Evolutionary conservation across 1,140 invertebrate species (phyloP).

Genomic region (Theocolax elegans): DNA sequence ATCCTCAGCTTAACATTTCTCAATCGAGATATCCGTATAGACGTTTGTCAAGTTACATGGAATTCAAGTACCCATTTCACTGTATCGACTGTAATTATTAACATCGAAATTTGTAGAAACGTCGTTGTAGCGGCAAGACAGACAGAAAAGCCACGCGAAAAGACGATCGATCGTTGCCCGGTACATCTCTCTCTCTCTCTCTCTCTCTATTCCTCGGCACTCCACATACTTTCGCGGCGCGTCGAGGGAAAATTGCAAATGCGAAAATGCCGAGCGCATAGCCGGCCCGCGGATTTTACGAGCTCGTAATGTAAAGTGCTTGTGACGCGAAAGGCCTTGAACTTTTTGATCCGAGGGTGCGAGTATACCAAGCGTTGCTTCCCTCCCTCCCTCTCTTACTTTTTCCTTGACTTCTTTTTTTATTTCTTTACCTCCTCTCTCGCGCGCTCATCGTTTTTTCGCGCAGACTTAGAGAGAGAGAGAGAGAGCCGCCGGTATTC

Average conservation of each 20-base stretch:
- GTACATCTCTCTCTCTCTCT: no score
- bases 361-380: background rate
- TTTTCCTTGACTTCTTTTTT: background rate
- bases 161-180: no score
- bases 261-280: background rate
- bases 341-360: constrained; percentile 38
- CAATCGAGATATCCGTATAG: no score
- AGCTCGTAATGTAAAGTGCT: constrained; percentile 41
- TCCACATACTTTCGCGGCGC: no score
- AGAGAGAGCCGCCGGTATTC: background rate
- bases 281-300: constrained; percentile 39
- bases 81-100: no score
- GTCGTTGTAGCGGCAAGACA: no score
- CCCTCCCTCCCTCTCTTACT: background rate
- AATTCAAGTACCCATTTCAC: no score
- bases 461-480: constrained; percentile 1
- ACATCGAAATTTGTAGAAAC: background rate
- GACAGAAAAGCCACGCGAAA: no score
- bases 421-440: background rate
- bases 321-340: constrained; percentile 32
- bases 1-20: no score
- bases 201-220: no score
- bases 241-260: constrained; percentile 9
- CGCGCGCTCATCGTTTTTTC: background rate
- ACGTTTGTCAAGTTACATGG: no score